Percentiles rank a stretch among this genome's conserved stretches.
These are phyloP conservation scores for Drosophila biarmipes DNA, from an alignment of 1,140 invertebrate genomes.

Conservation along the genomic window DNA sequence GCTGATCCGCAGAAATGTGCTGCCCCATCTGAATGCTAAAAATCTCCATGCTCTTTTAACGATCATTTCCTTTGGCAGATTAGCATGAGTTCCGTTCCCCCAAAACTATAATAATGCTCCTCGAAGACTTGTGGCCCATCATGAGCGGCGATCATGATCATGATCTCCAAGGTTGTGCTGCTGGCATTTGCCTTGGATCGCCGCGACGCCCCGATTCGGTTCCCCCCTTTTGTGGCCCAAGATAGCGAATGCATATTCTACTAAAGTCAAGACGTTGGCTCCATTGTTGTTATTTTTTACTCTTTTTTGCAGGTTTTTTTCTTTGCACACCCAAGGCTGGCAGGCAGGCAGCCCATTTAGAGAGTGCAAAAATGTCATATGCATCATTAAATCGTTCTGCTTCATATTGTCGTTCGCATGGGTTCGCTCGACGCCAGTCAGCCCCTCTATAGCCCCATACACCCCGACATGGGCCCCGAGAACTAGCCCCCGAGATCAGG, in stretches of 20 bases:
- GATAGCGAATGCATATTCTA: slow-evolving; percentile 52
- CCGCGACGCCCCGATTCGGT: not conserved
- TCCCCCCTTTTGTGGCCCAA: slow-evolving; percentile 6
- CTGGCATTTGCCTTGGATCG: slow-evolving; percentile 66
- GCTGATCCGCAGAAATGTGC: slow-evolving; percentile 5
- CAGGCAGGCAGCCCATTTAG: slow-evolving; percentile 71
- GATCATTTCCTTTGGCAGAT: slow-evolving; percentile 34
- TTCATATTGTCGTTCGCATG: slow-evolving; percentile 78
- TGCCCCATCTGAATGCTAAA: slow-evolving; percentile 11
- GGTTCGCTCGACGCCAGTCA: slow-evolving; percentile 32
- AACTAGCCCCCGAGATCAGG: slow-evolving; percentile 35
- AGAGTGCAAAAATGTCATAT: slow-evolving; percentile 84
- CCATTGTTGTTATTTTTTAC: slow-evolving; percentile 49
- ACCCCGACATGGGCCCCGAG: slow-evolving; percentile 2
- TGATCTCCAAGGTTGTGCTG: slow-evolving; percentile 63
- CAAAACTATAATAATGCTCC: slow-evolving; percentile 23
- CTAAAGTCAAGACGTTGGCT: slow-evolving; percentile 52
- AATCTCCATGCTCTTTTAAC: slow-evolving; percentile 23
- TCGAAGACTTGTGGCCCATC: slow-evolving; percentile 10
- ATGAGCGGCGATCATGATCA: slow-evolving; percentile 49
- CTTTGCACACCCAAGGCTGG: slow-evolving; percentile 49
- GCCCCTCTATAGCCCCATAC: not conserved
- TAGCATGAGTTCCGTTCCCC: slow-evolving; percentile 26
- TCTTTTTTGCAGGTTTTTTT: slow-evolving; percentile 12
- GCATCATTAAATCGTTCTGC: slow-evolving; percentile 84